A percentile compares a stretch with the other conserved stretches of the same genome.
phyloP scores from a whole-genome alignment of 1,140 invertebrate genomes.

The Liolophura sinensis region DNA sequence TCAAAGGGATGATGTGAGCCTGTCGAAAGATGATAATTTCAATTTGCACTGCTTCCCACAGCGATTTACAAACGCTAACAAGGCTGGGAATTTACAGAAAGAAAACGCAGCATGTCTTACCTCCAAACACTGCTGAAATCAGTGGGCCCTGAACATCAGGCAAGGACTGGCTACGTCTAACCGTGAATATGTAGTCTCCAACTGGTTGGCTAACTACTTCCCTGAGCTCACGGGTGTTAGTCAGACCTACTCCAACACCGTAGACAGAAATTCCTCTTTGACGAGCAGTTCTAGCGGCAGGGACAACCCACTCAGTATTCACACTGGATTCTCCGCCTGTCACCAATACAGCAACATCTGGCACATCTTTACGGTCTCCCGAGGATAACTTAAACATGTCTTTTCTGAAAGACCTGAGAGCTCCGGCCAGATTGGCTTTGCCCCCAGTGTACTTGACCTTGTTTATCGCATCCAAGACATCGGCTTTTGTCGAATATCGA shows the following conservation, averaged over 20 bases:
- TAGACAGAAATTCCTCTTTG: conserved; percentile 31
- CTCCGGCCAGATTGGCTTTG: conserved; percentile 15
- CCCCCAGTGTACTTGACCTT: conserved; percentile 11
- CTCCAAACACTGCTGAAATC: too few species aligned
- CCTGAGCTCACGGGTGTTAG: conserved; percentile 25
- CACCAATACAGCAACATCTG: conserved; percentile 33
- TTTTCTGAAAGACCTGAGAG: background rate
- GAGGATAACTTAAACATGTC: conserved; percentile 10
- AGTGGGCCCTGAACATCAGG: too few species aligned
- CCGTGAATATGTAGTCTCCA: conserved; percentile 24
- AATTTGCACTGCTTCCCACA: too few species aligned
- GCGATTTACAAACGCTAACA: too few species aligned
- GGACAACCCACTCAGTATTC: conserved; percentile 28
- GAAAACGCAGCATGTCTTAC: too few species aligned
- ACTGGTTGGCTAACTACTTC: conserved; percentile 26
- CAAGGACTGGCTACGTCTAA: conserved; percentile 1
- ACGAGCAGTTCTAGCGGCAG: conserved; percentile 25
- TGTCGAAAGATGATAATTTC: too few species aligned
- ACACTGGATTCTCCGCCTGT: conserved; percentile 40
- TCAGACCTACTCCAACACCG: conserved; percentile 33
- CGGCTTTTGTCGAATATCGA: background rate
- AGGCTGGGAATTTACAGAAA: too few species aligned
- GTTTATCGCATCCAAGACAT: conserved; percentile 8
- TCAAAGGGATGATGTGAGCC: too few species aligned
- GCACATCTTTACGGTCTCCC: conserved; percentile 15